These are phyloP conservation scores for Pelodiscus sinensis DNA, from an alignment of 2,113 vertebrate genomes.

Conservation along the genomic window DNA sequence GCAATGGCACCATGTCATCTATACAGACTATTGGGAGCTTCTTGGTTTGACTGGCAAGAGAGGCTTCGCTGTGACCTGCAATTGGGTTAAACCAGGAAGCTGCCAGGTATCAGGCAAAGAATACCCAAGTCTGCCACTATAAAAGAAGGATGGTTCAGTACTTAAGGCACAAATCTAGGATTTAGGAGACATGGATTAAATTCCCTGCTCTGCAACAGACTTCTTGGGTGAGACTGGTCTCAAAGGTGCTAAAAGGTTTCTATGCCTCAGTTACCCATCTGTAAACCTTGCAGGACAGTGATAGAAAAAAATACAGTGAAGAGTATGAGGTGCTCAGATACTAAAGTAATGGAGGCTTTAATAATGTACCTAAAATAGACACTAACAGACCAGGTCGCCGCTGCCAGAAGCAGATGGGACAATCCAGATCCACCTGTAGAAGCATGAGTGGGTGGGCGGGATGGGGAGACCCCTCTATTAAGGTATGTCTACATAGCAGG, in stretches of 20 bases:
- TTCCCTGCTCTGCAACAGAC: not conserved
- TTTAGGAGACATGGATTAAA: not conserved
- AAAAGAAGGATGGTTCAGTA: not conserved
- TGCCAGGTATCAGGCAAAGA: no score
- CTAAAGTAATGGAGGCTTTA: not conserved
- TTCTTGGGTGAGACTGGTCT: not conserved
- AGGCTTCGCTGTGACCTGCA: not conserved
- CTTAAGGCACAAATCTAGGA: not conserved
- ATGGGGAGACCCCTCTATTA: not conserved
- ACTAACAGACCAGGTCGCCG: fast-evolving
- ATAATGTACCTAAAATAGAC: not conserved
- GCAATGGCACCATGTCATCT: not conserved
- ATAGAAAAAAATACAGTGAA: not conserved
- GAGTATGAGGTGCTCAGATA: not conserved
- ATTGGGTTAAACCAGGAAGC: not conserved
- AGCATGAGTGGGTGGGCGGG: not conserved
- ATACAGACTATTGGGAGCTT: not conserved
- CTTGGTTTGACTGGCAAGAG: not conserved
- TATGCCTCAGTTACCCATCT: not conserved
- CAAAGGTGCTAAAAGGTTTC: not conserved
- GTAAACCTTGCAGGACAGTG: fast-evolving
- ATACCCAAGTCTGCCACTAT: conserved; percentile 10
- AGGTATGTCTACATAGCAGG: no score
- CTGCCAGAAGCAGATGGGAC: not conserved
- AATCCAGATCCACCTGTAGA: not conserved